These are phyloP conservation scores for Cardiocondyla obscurior DNA, from an alignment of 1,140 invertebrate genomes.

Conservation along the genomic window DNA sequence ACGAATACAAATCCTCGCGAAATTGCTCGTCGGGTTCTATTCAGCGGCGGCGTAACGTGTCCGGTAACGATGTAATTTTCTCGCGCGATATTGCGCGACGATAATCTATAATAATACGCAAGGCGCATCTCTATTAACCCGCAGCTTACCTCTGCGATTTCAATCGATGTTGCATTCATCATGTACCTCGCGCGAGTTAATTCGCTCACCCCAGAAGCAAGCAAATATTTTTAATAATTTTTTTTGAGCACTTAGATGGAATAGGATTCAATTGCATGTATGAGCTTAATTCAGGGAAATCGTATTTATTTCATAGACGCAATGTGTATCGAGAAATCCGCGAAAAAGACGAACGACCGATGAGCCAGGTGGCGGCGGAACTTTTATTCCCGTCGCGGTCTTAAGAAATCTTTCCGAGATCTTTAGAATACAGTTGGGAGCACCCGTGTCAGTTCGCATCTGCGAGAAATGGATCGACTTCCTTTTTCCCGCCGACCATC, in stretches of 20 bases:
- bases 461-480: conserved; percentile 44
- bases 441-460: conserved; percentile 32
- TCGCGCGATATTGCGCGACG: conserved; percentile 19
- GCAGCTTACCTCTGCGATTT: neutral
- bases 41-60: neutral
- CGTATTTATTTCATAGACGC: neutral
- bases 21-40: conserved; percentile 10
- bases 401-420: conserved; percentile 40
- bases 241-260: neutral
- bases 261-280: neutral
- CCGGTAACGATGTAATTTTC: conserved; percentile 34
- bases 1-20: conserved; percentile 27
- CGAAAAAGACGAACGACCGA: conserved; percentile 1
- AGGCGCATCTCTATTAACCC: conserved; percentile 16
- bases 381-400: conserved; percentile 38
- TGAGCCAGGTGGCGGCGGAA: conserved; percentile 20
- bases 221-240: neutral
- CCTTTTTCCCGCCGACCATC: neutral
- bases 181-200: neutral
- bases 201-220: neutral
- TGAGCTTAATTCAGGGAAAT: neutral
- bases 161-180: conserved; percentile 5
- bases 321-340: neutral
- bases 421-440: conserved; percentile 42
- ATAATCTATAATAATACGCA: conserved; percentile 35